Base-by-base conservation (phyloP, 2,888 invertebrate genomes). In the Psylliodes chrysocephalus region DNA sequence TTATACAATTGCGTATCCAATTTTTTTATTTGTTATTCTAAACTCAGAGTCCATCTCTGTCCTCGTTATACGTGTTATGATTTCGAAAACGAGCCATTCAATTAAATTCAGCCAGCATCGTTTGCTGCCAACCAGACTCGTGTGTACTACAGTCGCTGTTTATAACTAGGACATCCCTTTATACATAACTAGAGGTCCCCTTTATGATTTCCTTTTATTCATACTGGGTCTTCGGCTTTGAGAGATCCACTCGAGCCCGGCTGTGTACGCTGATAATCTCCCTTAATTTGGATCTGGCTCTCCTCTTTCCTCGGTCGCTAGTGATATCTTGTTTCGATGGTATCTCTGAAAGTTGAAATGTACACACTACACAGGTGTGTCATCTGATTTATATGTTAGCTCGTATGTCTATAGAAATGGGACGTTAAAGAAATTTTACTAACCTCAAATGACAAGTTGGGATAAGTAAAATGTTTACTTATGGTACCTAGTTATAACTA, bases 61-160 rank as follows among this genome's bases (percentile, higher is more conserved):
- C 5, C 44, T 46, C 46, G 30, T 46, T 56, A 70, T 76, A 77
- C 75, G 75, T 77, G 75, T 76, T 75, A 73, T 73, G 76, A 73
- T 76, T 76, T 64, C 63, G 53, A 60, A 72, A 75, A 74, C 67
- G 71, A 69, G 69, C 68, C 71, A 73, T 75, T 76, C 74, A 77
- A 77, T 75, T 75, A 75, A 73, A 73, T 73, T 72, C 73, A 54
- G 72, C 67, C 60, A 75, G 74, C 75, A 75, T 76, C 74, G 77
- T 76, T 76, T 75, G 74, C 70, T 72, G 73, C 73, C 75, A 71
- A 76, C 73, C 75, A 75, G 73, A 66, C 74, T 71, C 73, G 69
- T 77, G 75, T 76, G 76, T 74, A 73, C 76, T 35, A 42, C 42
- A 42, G 17, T 42, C 42, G 49, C 49, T 30, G 49, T 49, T 49